Conservation (phyloP, 2,888 invertebrate genomes). For the Malachius bipustulatus region DNA sequence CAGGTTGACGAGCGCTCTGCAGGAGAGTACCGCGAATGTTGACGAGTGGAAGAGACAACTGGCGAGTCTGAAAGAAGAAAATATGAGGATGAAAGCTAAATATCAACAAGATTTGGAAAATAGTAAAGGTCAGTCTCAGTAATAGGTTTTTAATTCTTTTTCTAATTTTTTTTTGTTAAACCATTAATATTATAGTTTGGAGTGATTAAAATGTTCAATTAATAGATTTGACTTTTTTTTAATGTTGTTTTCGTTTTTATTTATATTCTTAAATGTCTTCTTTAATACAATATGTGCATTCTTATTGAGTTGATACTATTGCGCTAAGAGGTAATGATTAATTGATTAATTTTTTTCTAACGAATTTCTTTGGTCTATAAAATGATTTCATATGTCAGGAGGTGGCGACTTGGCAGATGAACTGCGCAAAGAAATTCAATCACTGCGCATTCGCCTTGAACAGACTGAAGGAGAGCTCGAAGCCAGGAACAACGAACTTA, state of each 20-base stretch:
- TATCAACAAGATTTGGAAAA: slow-evolving; percentile 59
- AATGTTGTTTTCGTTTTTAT: no score
- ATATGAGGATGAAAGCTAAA: slow-evolving; percentile 66
- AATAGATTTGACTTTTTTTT: no score
- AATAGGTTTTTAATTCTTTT: no score
- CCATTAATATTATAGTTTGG: no score
- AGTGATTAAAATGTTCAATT: no score
- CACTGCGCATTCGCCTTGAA: slow-evolving; percentile 68
- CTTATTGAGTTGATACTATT: no score
- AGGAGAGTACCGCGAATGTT: slow-evolving; percentile 92
- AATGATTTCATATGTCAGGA: slow-evolving; percentile 31
- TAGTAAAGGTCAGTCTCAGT: slow-evolving; percentile 44
- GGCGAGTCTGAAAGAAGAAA: slow-evolving; percentile 85
- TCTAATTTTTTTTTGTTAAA: no score
- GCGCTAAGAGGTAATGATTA: no score
- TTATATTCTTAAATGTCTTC: no score
- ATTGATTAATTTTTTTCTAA: no score
- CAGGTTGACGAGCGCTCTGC: slow-evolving; percentile 86
- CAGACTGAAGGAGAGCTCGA: slow-evolving; percentile 71
- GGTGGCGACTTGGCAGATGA: slow-evolving; percentile 64
- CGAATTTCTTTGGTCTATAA: no score
- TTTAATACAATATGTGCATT: no score
- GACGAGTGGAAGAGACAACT: slow-evolving; percentile 98
- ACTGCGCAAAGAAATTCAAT: slow-evolving; percentile 59
- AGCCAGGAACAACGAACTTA: slow-evolving; percentile 73